Evolutionary conservation across 2,113 vertebrate genomes (phyloP).

Genomic region (Odocoileus virginianus): DNA sequence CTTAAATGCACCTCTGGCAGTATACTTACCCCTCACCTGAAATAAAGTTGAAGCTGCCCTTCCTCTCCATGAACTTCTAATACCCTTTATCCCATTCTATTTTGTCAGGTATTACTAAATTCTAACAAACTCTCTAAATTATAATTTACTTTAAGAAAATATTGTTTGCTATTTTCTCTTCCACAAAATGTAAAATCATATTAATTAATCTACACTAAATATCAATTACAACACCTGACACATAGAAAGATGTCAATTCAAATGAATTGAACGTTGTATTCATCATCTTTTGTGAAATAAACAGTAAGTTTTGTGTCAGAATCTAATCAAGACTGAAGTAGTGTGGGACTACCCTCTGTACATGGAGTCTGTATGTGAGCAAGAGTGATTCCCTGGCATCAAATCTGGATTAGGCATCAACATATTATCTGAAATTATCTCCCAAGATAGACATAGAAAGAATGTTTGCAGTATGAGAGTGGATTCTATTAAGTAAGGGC

Average conservation of each 20-base stretch:
- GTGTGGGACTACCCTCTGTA: background rate
- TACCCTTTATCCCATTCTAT: background rate
- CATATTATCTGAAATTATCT: background rate
- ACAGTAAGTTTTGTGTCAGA: background rate
- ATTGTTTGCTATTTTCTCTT: background rate
- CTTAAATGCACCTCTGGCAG: background rate
- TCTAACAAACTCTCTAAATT: background rate
- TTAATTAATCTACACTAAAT: background rate
- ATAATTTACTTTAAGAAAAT: background rate
- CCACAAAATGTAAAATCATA: background rate
- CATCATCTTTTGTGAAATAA: background rate
- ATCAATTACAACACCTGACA: background rate
- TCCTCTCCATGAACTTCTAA: background rate
- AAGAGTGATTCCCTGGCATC: background rate
- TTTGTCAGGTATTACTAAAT: background rate
- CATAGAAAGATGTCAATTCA: background rate
- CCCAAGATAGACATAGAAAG: background rate
- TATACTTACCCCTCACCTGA: background rate
- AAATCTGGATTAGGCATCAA: background rate
- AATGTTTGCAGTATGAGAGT: background rate
- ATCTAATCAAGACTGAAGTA: background rate
- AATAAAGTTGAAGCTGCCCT: background rate
- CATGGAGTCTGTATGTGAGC: background rate
- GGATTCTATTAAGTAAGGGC: background rate
- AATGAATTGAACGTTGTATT: background rate